Conservation (phyloP, 2,113 vertebrate species). For the Naja naja region DNA sequence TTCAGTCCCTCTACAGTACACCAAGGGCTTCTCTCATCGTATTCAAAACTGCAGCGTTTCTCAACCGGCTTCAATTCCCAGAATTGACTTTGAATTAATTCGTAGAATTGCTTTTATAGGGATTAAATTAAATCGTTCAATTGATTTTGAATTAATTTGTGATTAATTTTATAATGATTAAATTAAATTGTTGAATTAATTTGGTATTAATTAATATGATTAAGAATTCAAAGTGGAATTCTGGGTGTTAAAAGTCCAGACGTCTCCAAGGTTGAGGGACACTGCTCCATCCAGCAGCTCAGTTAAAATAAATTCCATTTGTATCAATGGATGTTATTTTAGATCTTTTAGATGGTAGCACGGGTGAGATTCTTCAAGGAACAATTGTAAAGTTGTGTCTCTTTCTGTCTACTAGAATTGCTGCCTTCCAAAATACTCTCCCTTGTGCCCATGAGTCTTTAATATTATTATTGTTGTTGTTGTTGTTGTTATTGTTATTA, state of each 20-base stretch:
- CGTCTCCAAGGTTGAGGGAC: too few relatives aligned
- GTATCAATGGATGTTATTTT: neutral
- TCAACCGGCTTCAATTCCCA: neutral
- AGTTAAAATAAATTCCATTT: neutral
- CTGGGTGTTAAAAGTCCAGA: too few relatives aligned
- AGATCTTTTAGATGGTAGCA: neutral
- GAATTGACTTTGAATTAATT: neutral
- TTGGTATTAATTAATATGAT: too few relatives aligned
- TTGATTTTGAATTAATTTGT: too few relatives aligned
- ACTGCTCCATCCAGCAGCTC: neutral
- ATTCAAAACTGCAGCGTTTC: neutral
- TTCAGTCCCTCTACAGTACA: neutral
- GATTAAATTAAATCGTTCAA: too few relatives aligned
- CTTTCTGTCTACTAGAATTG: neutral
- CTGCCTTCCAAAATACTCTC: neutral
- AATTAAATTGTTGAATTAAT: neutral
- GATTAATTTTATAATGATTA: neutral
- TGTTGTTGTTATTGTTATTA: too few relatives aligned
- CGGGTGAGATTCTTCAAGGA: neutral
- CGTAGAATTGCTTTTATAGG: neutral
- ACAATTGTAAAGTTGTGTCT: neutral
- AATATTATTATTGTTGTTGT: too few relatives aligned
- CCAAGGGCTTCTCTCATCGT: neutral
- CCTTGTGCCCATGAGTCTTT: neutral
- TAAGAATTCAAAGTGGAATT: too few relatives aligned